Base-by-base conservation (phyloP, 53 echinoderm and acorn worm species). In the Holothuria scabra region DNA sequence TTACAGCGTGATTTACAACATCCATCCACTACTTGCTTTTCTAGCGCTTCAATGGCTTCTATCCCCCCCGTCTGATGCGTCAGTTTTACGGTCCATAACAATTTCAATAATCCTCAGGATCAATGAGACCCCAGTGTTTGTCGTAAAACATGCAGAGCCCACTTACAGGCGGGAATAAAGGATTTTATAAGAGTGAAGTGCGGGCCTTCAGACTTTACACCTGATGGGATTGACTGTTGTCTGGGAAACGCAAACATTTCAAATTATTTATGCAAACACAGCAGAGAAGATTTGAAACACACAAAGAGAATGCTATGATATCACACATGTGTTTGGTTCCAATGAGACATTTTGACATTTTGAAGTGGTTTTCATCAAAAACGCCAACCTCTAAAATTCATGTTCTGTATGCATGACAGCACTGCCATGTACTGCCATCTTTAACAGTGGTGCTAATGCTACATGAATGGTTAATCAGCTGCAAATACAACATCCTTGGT, bases 51-150 rank as follows among this genome's bases (percentile, higher is more conserved):
- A 48, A 72, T n/a, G 72, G 44, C 48, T 48, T 48, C 72, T 44
- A 12, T 46, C 21, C 72, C 46, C 69, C 44, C 48, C 72, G 25
- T 46, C 72, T 72, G 14, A n/a, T 19, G 46, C 12, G 52, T 52
- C 52, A 52, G 52, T 49, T 72, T 72, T 72, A 72, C 48, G 44
- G 48, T 72, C 72, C 44, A 72, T 72, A 72, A 41, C 12, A 44
- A 67, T 72, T 72, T 72, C 72, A 72, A 72, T 72, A 72, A 72
- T 72, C 72, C 72, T 13, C 24, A 72, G 48, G 48, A 65, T 72
- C 72, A 72, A 72, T 72, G 72, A 48, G 48, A 72, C 44, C 72
- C 72, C 46, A 24, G 48, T 72, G 72, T 72, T 72, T 72, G 72
- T 72, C 46, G 48, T 72, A 72, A 72, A 72, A 72, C 44, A 44